phyloP scores from a whole-genome alignment of 2,113 vertebrate genomes.

The Marmota flaviventris region DNA sequence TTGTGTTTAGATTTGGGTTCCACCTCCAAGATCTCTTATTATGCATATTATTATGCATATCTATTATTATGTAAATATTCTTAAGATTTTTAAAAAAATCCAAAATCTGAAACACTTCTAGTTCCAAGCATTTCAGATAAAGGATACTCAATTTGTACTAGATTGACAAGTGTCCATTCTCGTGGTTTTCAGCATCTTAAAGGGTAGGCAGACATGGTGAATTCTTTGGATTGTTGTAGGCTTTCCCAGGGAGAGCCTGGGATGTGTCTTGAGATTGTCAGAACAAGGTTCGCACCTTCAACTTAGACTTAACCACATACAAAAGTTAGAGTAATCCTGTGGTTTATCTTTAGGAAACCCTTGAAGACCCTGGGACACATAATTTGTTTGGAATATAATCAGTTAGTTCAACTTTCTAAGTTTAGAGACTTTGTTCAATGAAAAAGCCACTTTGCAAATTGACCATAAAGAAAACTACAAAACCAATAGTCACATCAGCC shows the following conservation, averaged over 20 bases:
- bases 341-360: neutral
- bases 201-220: neutral
- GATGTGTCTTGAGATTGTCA: neutral
- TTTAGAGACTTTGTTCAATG: neutral
- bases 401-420: neutral
- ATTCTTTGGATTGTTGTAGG: neutral
- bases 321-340: neutral
- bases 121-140: neutral
- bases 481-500: neutral
- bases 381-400: neutral
- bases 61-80: neutral
- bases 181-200: neutral
- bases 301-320: neutral
- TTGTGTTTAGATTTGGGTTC: neutral
- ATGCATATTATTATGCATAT: neutral
- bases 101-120: neutral
- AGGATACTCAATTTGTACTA: neutral
- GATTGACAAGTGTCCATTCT: neutral
- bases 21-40: neutral
- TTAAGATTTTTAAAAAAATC: neutral
- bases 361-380: neutral
- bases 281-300: neutral
- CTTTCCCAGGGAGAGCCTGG: neutral
- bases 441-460: neutral
- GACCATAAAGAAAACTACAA: neutral